Evolutionary conservation across 2,888 invertebrate genomes (phyloP).

Genomic region (Lydus trimaculatus): DNA sequence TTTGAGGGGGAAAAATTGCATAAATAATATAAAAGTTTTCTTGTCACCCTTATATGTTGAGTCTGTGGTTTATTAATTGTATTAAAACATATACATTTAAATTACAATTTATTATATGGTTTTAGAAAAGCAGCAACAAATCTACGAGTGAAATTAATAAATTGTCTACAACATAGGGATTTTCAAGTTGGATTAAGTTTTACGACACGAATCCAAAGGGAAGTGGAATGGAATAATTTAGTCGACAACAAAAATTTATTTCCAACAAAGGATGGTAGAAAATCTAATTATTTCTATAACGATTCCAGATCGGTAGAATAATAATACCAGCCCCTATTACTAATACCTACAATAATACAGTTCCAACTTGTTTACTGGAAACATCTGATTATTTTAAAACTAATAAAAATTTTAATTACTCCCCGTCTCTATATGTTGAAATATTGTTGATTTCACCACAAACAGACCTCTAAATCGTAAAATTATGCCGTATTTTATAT

Average conservation of each 20-base stretch:
- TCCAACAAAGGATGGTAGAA: neutral
- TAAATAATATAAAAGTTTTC: too few species aligned
- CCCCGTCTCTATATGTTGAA: neutral
- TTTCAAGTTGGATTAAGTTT: conserved; percentile 4
- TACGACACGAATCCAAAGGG: neutral
- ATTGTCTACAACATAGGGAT: neutral
- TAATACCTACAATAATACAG: neutral
- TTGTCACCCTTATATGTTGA: neutral
- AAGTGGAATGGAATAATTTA: conserved; percentile 1
- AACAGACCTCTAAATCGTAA: neutral
- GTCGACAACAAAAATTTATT: conserved; percentile 1
- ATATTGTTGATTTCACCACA: neutral
- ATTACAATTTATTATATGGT: neutral
- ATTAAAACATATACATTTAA: neutral
- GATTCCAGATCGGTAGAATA: neutral
- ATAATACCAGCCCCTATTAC: neutral
- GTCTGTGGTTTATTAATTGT: neutral
- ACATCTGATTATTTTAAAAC: neutral
- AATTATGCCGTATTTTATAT: neutral
- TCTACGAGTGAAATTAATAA: neutral
- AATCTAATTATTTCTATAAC: conserved; percentile 3
- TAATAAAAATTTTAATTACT: neutral
- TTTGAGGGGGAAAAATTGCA: too few species aligned
- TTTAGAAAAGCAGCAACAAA: neutral
- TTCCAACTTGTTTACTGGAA: neutral